Evolutionary conservation across 1,140 invertebrate genomes (phyloP), one percentile per base, ranked within the genome.

Genomic region (Bombus haemorrhoidalis): DNA sequence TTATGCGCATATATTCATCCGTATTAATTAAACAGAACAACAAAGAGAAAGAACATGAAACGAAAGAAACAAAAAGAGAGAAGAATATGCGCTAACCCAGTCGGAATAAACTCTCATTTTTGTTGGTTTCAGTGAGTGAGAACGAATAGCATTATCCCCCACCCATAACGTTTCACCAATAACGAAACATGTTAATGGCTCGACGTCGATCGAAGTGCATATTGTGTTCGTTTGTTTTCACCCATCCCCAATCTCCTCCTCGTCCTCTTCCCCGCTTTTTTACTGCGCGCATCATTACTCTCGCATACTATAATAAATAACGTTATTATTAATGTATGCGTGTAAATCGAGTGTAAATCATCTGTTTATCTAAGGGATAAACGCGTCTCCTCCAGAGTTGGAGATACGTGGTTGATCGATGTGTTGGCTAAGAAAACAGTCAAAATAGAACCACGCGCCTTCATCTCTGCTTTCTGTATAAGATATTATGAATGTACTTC

Each of bases 251-350:
- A 81, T 83, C 71, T 85, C 78, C 76, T 78, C 37, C 59, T 88
- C 34, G 71, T 80, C 83, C 86, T 88, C 32, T 41, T 87, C 79
- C 86, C 81, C 82, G 86, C 86, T 88, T 91, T 91, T 90, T 88
- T 88, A 91, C 71, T 86, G 87, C 87, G 83, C 87, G 86, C 87
- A 75, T 81, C 81, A 78, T 83, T 66, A 66, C 28, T 89, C 76
- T 82, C 87, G 87, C 72, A 85, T 85, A 75, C 83, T 43, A 68
- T 64, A 37, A 77, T 28, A 75, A 80, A 88, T 85, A 79, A 66
- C 81, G 73, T 84, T 78, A 79, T 59, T 84, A 57, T 86, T 86
- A 81, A 79, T 81, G 72, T 90, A 81, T 83, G 86, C 89, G 88
- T 86, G 86, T 81, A 86, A 90, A 89, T 90, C 59, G 86, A 89